Base-by-base conservation (phyloP, 1,140 invertebrate genomes). In the Thaumatotibia leucotreta region DNA sequence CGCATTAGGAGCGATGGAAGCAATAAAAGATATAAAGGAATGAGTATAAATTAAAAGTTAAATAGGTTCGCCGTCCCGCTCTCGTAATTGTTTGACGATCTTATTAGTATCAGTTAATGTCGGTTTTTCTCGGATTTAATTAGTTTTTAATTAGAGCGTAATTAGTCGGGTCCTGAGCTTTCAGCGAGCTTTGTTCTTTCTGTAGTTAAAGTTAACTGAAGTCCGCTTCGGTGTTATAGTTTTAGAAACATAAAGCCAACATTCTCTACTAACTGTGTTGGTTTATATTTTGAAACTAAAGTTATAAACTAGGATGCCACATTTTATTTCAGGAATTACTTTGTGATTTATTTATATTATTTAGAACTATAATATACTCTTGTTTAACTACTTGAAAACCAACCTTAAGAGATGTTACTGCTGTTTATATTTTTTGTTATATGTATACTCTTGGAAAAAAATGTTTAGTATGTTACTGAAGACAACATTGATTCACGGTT, bases 1-100 rank as follows among this genome's bases (percentile, higher is more conserved):
- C 86, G 86, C 87, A 91, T 91, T 91, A 91, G 88, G 86, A 91
- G 86, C 86, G 83, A 88, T 87, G 88, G 88, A 86, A 86, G 86
- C 88, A 91, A 91, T 91, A 91, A 91, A 91, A 91, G 86, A 89
- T 91, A 91, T 91, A 91, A 91, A 91, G 88, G 88, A 91, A 91
- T 91, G 86, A 91, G 87, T 89, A 91, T 91, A 91, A 91, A 91
- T 91, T 89, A 91, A 91, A 89, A 91, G 86, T 91, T 89, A 91
- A 91, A 91, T 89, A 91, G 89, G 80, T 83, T 20, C 54, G 65
- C 31, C 72, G 49, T 86, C 85, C 66, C 78, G 52, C 69, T 84
- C 74, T 24, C 64, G 23, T 91, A 91, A 91, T 91, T 91, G 88
- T 91, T 91, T 91, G 88, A 91, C 87, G 88, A 89, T 88, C 86